Conservation (phyloP, 2,113 vertebrate genomes). For the Engraulis encrasicolus region DNA sequence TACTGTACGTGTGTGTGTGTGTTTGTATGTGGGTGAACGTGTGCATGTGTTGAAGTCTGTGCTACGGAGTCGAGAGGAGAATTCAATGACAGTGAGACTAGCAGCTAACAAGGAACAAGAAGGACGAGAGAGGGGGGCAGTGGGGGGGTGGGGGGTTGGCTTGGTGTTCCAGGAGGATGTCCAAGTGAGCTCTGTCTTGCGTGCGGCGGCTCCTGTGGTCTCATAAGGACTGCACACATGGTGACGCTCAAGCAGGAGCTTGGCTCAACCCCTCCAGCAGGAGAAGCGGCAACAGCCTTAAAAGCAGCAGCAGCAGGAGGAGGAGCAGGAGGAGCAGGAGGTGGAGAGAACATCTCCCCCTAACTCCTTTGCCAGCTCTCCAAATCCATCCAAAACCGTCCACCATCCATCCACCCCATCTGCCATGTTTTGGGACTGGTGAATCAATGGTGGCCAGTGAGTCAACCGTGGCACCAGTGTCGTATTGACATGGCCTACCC, state of each 20-base stretch:
- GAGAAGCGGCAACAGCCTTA: too few relatives aligned
- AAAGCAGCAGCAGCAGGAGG: not conserved
- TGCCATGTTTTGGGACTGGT: not conserved
- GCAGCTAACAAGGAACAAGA: not conserved
- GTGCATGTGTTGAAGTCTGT: constrained; percentile 56
- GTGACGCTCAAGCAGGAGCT: not conserved
- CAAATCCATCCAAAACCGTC: not conserved
- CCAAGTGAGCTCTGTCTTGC: constrained; percentile 24
- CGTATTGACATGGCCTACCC: too few relatives aligned
- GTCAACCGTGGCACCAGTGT: too few relatives aligned
- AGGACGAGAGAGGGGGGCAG: not conserved
- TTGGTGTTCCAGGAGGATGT: constrained; percentile 24
- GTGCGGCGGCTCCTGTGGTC: not conserved
- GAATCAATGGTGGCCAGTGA: too few relatives aligned
- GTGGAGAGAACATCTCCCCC: not conserved
- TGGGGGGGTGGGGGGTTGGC: not conserved
- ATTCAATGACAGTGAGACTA: not conserved
- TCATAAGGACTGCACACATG: not conserved
- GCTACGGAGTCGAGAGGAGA: not conserved
- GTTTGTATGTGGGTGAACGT: constrained; percentile 63
- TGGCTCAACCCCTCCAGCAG: not conserved
- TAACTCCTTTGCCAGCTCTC: not conserved
- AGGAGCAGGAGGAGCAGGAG: not conserved
- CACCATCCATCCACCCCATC: not conserved
- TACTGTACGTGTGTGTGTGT: not conserved